Evolutionary conservation across 2,797 vertebrate species (phyloP).

Genomic region (Knipowitschia caucasica): DNA sequence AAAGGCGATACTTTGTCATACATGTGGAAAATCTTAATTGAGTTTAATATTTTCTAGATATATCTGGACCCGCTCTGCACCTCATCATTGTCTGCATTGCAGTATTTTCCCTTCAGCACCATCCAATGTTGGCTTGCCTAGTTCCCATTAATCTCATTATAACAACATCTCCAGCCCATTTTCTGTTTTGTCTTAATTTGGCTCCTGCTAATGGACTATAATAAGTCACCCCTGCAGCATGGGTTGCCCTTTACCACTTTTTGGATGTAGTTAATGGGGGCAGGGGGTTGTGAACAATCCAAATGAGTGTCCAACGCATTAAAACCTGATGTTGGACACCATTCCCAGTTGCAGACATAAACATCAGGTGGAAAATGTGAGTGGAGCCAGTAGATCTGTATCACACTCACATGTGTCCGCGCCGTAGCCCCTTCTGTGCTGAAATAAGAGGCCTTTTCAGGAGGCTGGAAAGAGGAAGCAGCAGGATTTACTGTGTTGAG

Average conservation of each 20-base stretch:
- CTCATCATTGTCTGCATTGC: neutral
- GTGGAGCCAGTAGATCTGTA: slow-evolving; percentile 13
- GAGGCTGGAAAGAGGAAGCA: slow-evolving; percentile 38
- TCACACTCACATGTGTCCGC: slow-evolving; percentile 31
- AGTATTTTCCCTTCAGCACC: neutral
- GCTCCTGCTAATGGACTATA: slow-evolving; percentile 27
- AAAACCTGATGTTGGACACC: slow-evolving; percentile 11
- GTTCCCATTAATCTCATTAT: slow-evolving; percentile 18
- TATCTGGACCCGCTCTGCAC: too few relatives aligned
- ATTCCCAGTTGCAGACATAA: slow-evolving; percentile 28
- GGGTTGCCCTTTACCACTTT: slow-evolving; percentile 32
- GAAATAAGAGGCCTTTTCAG: slow-evolving; percentile 34
- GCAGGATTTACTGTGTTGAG: slow-evolving; percentile 48
- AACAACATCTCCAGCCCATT: slow-evolving; percentile 45
- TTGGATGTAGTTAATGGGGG: slow-evolving; percentile 22
- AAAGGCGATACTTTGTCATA: too few relatives aligned
- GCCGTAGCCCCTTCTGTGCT: slow-evolving; percentile 8
- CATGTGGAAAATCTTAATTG: too few relatives aligned
- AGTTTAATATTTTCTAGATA: too few relatives aligned
- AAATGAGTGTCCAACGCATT: slow-evolving; percentile 13
- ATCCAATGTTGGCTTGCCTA: slow-evolving; percentile 31
- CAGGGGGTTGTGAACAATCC: slow-evolving; percentile 20
- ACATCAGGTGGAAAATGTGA: slow-evolving; percentile 19
- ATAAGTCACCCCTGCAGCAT: slow-evolving; percentile 50
- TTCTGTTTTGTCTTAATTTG: slow-evolving; percentile 47